phyloP scores from a whole-genome alignment of 2,113 vertebrate genomes.

The Rafetus swinhoei region DNA sequence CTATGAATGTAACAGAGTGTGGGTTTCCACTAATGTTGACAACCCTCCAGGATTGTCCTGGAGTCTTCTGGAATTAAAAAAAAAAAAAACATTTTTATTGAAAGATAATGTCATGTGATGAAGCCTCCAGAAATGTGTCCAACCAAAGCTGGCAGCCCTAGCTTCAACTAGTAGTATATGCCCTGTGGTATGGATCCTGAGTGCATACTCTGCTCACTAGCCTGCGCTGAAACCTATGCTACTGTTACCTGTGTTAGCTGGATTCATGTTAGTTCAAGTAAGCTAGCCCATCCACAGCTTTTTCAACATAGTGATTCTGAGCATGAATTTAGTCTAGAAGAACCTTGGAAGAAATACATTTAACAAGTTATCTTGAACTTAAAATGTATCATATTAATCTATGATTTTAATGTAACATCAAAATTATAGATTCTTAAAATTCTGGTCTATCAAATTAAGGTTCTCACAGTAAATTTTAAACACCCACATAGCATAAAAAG shows the following conservation, averaged over 20 bases:
- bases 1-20: background rate
- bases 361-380: background rate
- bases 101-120: no score
- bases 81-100: no score
- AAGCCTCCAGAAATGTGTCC: no score
- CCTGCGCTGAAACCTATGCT: background rate
- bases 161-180: background rate
- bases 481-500: background rate
- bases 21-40: background rate
- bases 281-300: background rate
- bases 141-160: no score
- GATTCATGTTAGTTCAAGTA: background rate
- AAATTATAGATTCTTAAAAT: background rate
- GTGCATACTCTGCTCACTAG: background rate
- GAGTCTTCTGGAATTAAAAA: no score
- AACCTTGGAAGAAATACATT: background rate
- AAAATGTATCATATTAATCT: background rate
- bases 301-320: background rate
- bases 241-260: background rate
- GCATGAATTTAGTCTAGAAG: background rate
- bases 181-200: background rate
- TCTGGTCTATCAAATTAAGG: background rate
- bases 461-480: conserved; percentile 24
- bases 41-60: no score
- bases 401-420: background rate